Base-by-base conservation (phyloP, 2,888 invertebrate species). In the Plemyria rubiginata region DNA sequence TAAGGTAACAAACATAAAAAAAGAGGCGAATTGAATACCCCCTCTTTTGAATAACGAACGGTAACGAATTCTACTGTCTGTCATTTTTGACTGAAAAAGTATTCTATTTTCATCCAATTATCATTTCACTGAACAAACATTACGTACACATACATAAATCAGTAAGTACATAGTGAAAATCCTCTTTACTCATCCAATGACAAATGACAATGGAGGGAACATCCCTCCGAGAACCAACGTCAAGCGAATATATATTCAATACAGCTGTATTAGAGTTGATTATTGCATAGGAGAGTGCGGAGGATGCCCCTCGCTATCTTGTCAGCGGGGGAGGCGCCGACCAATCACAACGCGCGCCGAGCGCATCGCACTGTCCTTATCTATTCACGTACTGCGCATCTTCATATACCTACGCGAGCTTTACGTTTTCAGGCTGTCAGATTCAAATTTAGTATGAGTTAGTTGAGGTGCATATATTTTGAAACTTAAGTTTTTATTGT, bases 271-370 rank as follows among this genome's bases (percentile, higher is more conserved):
- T 75, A 86, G 62, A 75, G 79, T 67, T 16, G 54, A 63, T 50
- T 78, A 70, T 79, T 60, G 76, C 67, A 54, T 62, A 64, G 66
- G 79, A 62, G 46, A 43, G 62, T 54, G 68, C 77, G 85, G 87
- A 89, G 90, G 92, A 92, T 92, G 91, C 76, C 87, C 88, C 88
- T 82, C 82, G 84, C 87, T 92, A 92, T 92, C 92, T 92, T 92
- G 92, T 92, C 92, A 86, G 87, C 88, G 92, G 88, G 92, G 92
- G 90, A 86, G 86, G 86, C 81, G 79, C 74, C 86, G 75, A 82
- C 92, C 92, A 92, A 92, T 92, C 69, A 79, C 75, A 70, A 67
- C 65, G 81, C 86, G 77, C 79, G 73, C 58, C 62, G 72, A 85
- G 85, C 91, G 89, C 92, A 91, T 92, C 91, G 79, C 84, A 82